These are phyloP conservation scores for Toxonevra muliebris DNA, from an alignment of 2,888 invertebrate genomes.

Conservation along the genomic window DNA sequence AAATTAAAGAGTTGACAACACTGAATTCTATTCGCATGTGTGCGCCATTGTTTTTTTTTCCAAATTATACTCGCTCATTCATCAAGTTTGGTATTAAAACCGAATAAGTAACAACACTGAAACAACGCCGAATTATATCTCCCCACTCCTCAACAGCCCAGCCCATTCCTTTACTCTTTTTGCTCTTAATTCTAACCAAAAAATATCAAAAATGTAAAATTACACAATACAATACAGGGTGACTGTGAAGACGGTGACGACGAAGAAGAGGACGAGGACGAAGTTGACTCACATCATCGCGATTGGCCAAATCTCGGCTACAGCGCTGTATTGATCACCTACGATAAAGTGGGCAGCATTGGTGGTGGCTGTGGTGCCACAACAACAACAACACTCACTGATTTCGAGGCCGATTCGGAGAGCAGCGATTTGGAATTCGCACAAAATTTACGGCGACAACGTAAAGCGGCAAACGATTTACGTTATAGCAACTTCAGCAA, in stretches of 20 bases:
- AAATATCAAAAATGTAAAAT: too few relatives aligned
- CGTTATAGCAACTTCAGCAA: too few relatives aligned
- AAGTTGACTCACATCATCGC: slow-evolving; percentile 47
- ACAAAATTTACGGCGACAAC: slow-evolving; percentile 35
- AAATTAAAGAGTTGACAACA: neutral
- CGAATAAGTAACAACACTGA: neutral
- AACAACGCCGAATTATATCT: neutral
- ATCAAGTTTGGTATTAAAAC: neutral
- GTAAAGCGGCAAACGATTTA: slow-evolving; percentile 21
- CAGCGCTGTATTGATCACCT: slow-evolving; percentile 45
- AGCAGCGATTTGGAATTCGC: slow-evolving; percentile 61
- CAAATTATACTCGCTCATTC: slow-evolving; percentile 6
- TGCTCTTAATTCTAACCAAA: too few relatives aligned
- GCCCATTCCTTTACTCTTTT: neutral
- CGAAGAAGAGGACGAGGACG: slow-evolving; percentile 57
- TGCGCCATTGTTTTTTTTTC: neutral
- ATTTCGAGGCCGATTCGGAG: slow-evolving; percentile 73
- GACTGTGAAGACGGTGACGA: slow-evolving; percentile 59
- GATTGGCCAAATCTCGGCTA: slow-evolving; percentile 48
- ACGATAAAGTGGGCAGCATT: slow-evolving; percentile 32
- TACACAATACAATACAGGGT: slow-evolving; percentile 37
- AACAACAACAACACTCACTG: slow-evolving; percentile 58
- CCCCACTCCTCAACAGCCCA: neutral
- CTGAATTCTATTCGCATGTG: neutral
- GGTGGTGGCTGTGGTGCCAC: slow-evolving; percentile 37